Percentiles rank a stretch among this genome's conserved stretches.
Conservation (phyloP, 1,140 invertebrate species). For the Aricia agestis region DNA sequence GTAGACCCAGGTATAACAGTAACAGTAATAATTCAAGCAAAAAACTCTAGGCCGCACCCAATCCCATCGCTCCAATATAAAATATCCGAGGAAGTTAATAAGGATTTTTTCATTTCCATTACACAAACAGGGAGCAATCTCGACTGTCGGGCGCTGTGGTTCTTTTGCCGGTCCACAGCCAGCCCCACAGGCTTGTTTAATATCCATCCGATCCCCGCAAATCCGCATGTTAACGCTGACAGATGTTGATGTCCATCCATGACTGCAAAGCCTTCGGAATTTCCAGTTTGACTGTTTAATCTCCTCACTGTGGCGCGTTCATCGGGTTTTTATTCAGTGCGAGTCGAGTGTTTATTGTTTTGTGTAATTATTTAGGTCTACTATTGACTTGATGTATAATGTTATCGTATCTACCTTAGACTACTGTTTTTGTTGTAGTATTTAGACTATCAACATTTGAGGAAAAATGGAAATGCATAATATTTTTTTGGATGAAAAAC, state of each 20-base stretch:
- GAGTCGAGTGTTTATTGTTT: no score
- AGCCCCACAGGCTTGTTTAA: conserved; percentile 49
- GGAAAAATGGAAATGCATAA: no score
- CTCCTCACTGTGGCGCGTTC: conserved; percentile 35
- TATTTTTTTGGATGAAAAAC: no score
- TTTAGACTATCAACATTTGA: no score
- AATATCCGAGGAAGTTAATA: conserved; percentile 29
- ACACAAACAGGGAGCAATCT: conserved; percentile 33
- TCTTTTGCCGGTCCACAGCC: conserved; percentile 27
- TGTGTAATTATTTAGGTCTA: no score
- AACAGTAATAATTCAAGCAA: no score
- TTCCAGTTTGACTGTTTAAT: conserved; percentile 58
- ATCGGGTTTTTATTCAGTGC: conserved; percentile 33
- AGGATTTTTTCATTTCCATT: conserved; percentile 19
- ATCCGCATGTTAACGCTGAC: conserved; percentile 59
- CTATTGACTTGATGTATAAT: no score
- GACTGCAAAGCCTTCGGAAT: conserved; percentile 43
- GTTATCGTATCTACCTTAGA: no score
- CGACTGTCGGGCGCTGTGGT: conserved; percentile 32
- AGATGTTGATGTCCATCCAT: conserved; percentile 44
- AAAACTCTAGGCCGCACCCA: no score
- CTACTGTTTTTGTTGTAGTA: no score
- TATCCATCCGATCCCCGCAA: conserved; percentile 52
- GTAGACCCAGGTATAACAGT: no score
- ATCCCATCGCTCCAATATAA: not conserved